phyloP scores from a whole-genome alignment of 2,113 vertebrate species.

The Polypterus senegalus region DNA sequence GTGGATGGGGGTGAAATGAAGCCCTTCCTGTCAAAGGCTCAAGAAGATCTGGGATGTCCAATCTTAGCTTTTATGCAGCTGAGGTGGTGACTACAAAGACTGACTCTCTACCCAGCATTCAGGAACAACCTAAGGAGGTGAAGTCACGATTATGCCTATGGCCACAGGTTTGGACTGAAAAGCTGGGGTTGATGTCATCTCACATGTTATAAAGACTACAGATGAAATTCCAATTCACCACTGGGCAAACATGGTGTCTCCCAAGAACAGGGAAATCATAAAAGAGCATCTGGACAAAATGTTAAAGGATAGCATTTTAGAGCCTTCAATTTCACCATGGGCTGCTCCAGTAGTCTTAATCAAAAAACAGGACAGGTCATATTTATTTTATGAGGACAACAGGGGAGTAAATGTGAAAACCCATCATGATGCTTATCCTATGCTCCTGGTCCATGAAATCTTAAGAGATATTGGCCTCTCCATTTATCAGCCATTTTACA shows the following conservation, averaged over 20 bases:
- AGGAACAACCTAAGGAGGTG: background rate
- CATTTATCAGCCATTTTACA: too few relatives aligned
- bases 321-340: background rate
- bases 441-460: too few relatives aligned
- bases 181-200: background rate
- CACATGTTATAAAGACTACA: background rate
- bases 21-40: background rate
- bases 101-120: background rate
- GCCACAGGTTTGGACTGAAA: background rate
- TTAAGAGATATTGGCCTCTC: too few relatives aligned
- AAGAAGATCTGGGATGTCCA: background rate
- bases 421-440: background rate
- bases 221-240: background rate
- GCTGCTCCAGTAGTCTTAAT: background rate
- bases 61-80: background rate
- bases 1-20: background rate
- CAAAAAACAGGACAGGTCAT: background rate
- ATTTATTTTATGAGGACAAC: background rate
- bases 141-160: background rate
- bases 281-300: background rate
- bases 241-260: background rate
- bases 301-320: background rate
- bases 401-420: background rate
- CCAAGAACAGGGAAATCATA: background rate
- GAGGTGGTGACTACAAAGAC: background rate